Conservation (phyloP, 1,140 invertebrate genomes). For the Lerema accius region DNA sequence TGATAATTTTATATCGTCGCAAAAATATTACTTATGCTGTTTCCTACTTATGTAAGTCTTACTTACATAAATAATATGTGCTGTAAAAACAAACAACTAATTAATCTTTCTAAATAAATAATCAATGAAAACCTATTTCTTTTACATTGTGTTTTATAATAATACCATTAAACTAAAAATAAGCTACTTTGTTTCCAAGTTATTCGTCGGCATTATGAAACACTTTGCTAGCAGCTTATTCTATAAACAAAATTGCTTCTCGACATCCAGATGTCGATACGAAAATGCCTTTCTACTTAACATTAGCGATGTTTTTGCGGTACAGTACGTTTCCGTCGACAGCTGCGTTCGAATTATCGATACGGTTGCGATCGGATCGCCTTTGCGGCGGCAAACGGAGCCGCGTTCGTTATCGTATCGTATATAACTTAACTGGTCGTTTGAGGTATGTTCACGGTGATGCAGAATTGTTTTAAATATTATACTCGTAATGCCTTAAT, state of each 20-base stretch:
- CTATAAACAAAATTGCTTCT: background rate
- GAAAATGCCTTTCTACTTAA: conserved; percentile 40
- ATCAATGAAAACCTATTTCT: no score
- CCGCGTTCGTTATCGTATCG: conserved; percentile 65
- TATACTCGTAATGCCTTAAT: no score
- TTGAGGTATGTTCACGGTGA: conserved; percentile 47
- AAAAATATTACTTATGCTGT: no score
- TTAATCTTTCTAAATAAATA: no score
- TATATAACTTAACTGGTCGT: conserved; percentile 60
- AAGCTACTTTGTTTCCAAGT: no score
- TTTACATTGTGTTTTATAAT: no score
- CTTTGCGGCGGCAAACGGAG: conserved; percentile 62
- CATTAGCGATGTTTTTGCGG: conserved; percentile 55
- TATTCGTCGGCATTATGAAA: background rate
- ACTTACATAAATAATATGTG: no score
- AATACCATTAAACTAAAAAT: no score
- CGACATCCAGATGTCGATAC: conserved; percentile 32
- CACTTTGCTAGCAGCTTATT: background rate
- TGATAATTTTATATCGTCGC: no score
- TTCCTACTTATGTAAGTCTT: no score
- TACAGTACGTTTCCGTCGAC: conserved; percentile 62
- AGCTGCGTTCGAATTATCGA: conserved; percentile 65
- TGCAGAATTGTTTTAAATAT: conserved; percentile 25
- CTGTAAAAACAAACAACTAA: no score
- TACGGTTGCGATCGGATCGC: conserved; percentile 66